Percentiles rank a stretch among this genome's conserved stretches.
Conservation (phyloP, 2,113 vertebrate species). For the Polyodon spathula region DNA sequence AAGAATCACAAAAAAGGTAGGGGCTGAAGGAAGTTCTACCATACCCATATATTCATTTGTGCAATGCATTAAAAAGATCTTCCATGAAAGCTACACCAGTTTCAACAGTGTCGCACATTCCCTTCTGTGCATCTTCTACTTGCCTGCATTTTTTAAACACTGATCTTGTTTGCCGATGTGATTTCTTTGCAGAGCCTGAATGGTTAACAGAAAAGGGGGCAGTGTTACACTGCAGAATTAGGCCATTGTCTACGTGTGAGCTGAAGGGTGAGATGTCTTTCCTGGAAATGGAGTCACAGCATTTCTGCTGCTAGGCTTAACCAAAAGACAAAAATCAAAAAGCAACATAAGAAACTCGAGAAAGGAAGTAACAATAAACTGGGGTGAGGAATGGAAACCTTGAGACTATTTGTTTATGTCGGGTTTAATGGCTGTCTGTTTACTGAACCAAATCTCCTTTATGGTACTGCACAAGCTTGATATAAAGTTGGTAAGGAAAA, state of each 20-base stretch:
- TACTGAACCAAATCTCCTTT: no score
- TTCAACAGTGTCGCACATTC: conserved; percentile 30
- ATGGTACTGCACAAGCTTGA: no score
- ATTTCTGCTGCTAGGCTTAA: conserved; percentile 44
- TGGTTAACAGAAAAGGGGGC: conserved; percentile 36
- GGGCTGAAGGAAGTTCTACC: conserved; percentile 33
- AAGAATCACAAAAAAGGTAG: conserved; percentile 16
- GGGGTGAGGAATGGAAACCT: neutral
- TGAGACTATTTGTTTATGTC: no score
- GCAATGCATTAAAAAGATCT: conserved; percentile 16
- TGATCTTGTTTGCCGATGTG: conserved; percentile 36
- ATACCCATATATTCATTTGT: conserved; percentile 37
- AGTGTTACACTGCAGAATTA: conserved; percentile 53
- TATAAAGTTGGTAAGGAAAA: no score
- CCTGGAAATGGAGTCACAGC: conserved; percentile 39
- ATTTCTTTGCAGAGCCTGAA: conserved; percentile 33
- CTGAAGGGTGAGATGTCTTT: conserved; percentile 42
- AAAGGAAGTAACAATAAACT: conserved; percentile 9
- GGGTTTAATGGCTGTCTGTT: no score
- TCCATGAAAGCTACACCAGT: conserved; percentile 16
- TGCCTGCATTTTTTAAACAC: conserved; percentile 19
- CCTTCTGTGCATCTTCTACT: conserved; percentile 30
- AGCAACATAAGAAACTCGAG: conserved; percentile 20
- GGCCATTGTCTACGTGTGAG: conserved; percentile 57
- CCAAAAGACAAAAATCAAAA: conserved; percentile 19